Percentiles rank a stretch among this genome's conserved stretches.
phyloP scores from a whole-genome alignment of 2,797 vertebrate genomes.

The Aulostomus chinensis region DNA sequence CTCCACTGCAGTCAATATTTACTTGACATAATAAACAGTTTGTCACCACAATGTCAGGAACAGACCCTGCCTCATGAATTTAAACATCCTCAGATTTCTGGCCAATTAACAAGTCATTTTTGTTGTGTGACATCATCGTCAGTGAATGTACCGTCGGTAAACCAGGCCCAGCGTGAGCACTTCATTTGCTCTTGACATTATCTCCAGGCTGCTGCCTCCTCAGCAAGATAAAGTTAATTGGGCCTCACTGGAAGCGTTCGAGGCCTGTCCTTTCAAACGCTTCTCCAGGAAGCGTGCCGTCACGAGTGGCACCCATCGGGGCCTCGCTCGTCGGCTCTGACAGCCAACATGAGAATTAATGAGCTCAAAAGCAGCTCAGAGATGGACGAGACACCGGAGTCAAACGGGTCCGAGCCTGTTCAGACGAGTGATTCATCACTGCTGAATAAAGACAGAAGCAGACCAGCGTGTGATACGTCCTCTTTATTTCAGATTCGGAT shows the following conservation, averaged over 20 bases:
- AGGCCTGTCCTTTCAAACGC: conserved; percentile 17
- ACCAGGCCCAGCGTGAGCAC: conserved; percentile 9
- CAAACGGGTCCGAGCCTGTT: no score
- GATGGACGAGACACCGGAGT: not conserved
- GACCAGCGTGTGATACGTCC: conserved; percentile 78
- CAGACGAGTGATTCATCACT: no score
- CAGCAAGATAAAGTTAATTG: conserved; percentile 48
- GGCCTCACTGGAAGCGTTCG: conserved; percentile 24
- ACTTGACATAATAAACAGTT: no score
- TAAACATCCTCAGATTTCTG: not conserved
- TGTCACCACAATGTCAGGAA: not conserved
- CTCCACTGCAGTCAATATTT: no score
- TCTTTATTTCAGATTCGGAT: conserved; percentile 92
- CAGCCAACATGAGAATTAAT: not conserved
- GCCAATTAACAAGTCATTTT: conserved; percentile 36
- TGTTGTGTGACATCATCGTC: conserved; percentile 14
- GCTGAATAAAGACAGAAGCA: not conserved
- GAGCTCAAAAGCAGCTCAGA: not conserved
- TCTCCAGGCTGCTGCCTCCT: conserved; percentile 44
- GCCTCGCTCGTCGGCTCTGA: not conserved
- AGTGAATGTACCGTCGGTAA: conserved; percentile 10
- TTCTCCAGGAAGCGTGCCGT: conserved; percentile 3
- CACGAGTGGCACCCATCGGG: not conserved
- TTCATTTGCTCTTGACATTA: conserved; percentile 53
- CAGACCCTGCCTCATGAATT: conserved; percentile 1